These are phyloP conservation scores for Macrostomum lignano DNA, from an alignment of 1,140 invertebrate species.

Conservation along the genomic window DNA sequence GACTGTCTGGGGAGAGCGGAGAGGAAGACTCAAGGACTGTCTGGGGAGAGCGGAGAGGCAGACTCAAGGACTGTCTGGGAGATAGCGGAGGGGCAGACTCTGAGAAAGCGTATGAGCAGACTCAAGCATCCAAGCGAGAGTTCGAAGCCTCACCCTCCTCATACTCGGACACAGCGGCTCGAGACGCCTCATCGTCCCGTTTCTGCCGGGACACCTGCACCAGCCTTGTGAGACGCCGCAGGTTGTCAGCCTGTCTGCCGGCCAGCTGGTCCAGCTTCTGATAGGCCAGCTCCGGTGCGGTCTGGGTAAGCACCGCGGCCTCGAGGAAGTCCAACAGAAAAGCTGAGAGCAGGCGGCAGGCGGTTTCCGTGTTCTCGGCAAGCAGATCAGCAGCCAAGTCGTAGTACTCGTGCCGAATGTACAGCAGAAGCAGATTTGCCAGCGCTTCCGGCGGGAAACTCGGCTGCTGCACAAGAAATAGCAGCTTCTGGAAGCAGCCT, in stretches of 20 bases:
- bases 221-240: slow-evolving; percentile 67
- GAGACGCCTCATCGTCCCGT: slow-evolving; percentile 56
- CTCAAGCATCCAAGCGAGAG: no score
- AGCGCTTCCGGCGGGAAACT: slow-evolving; percentile 82
- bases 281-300: slow-evolving; percentile 80
- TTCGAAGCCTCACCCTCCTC: no score
- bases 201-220: slow-evolving; percentile 52
- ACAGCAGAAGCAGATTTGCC: slow-evolving; percentile 68
- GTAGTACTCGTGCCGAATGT: slow-evolving; percentile 76
- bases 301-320: slow-evolving; percentile 81
- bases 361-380: slow-evolving; percentile 83
- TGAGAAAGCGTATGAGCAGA: no score
- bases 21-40: no score
- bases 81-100: no score
- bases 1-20: no score
- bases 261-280: slow-evolving; percentile 77
- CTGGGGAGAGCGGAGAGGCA: no score
- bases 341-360: slow-evolving; percentile 75
- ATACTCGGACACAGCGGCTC: slow-evolving; percentile 63
- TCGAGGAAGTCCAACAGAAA: slow-evolving; percentile 43
- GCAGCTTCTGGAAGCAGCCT: slow-evolving; percentile 79
- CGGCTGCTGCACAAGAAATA: slow-evolving; percentile 78
- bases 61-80: no score
- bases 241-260: slow-evolving; percentile 54
- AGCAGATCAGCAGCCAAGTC: slow-evolving; percentile 87